Conservation (phyloP, 2,888 invertebrate genomes). For the Eremobia ochroleuca region DNA sequence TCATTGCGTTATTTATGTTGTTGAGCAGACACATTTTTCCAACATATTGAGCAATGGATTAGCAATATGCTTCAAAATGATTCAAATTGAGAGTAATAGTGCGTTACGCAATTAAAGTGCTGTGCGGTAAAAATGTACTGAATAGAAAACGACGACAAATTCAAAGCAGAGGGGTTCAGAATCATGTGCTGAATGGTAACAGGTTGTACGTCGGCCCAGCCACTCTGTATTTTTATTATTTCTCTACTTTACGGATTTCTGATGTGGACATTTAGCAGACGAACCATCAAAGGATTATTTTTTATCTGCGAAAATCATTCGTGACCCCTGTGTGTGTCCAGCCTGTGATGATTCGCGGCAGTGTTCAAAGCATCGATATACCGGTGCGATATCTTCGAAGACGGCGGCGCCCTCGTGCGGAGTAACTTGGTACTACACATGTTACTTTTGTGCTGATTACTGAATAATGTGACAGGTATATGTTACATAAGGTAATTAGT, state of each 20-base stretch:
- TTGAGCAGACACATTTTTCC: too few relatives aligned
- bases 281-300: background rate
- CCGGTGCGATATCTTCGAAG: constrained; percentile 72
- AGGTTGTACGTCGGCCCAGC: background rate
- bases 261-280: background rate
- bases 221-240: background rate
- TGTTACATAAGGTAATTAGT: constrained; percentile 36
- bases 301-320: background rate
- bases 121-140: too few relatives aligned
- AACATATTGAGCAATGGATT: too few relatives aligned
- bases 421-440: constrained; percentile 51
- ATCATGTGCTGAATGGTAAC: too few relatives aligned
- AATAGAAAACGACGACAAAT: too few relatives aligned
- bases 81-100: too few relatives aligned
- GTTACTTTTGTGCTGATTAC: constrained; percentile 55
- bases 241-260: background rate
- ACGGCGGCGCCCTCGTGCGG: constrained; percentile 72
- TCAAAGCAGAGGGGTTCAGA: too few relatives aligned
- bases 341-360: constrained; percentile 72
- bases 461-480: constrained; percentile 60
- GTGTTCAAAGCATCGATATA: constrained; percentile 71
- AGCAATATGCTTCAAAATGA: too few relatives aligned
- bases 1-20: too few relatives aligned
- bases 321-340: constrained; percentile 51
- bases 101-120: too few relatives aligned